Evolutionary conservation across 2,797 vertebrate species (phyloP), one percentile per base, ranked within the genome.

Genomic region (Eulemur coronatus): DNA sequence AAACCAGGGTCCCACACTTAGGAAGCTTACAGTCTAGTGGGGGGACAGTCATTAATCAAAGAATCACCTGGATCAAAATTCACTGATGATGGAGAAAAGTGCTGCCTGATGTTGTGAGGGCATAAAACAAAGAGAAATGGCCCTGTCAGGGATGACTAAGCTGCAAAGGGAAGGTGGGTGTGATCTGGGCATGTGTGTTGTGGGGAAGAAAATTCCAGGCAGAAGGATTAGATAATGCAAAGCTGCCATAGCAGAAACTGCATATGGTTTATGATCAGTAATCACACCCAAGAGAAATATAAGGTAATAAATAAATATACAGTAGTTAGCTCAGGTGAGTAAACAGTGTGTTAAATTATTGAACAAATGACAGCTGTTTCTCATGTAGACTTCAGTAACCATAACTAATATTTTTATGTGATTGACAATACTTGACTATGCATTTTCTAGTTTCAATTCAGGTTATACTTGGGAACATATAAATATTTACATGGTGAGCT

Each of bases 401-500:
- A 70, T 67, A 88, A 84, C 73, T 79, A 76, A 93, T 91, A 67
- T 95, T 93, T 82, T 73, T 65, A 46, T 79, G 43, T 76, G 72
- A 93, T 63, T 76, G 85, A 59, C 46, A 94, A 85, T 33, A 84
- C 28, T 90, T 84, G 24, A 63, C 63, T 89, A 33, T 52, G 9
- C 70, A 84, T n/a, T 59, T 93, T 86, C 59, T 94, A 48, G 59
- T 93, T 96, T 94, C 28, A 50, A 72, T 79, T 89, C 93, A 95
- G 81, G 41, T 80, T 93, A 75, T 89, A 61, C 52, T 61, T 96
- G 57, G 33, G 15, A 93, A 80, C 5, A 52, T 30, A 59, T 80
- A 84, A 95, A 70, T 95, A 92, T 92, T 91, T 89, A 75, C 75
- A 93, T 80, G 78, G 78, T 72, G 57, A 96, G 89, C 48, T 89